A percentile compares a stretch with the other conserved stretches of the same genome.
These are phyloP conservation scores for Catharus bicknelli DNA, from an alignment of 2,113 vertebrate species.

Conservation along the genomic window DNA sequence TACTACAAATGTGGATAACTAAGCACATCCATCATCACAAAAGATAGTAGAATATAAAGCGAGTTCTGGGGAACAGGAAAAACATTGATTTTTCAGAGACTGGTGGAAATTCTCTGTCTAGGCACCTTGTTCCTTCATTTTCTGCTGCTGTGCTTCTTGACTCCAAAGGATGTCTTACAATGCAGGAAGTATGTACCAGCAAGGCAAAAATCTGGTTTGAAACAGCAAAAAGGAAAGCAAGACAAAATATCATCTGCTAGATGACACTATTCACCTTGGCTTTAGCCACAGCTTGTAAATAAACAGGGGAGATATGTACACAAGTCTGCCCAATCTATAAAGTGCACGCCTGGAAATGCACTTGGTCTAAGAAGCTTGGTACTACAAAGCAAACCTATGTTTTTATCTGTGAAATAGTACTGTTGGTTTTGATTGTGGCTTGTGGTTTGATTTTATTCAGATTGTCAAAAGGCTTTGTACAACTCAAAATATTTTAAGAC, in stretches of 20 bases:
- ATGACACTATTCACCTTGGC: neutral
- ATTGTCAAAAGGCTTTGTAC: neutral
- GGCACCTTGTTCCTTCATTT: neutral
- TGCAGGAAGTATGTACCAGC: neutral
- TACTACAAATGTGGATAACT: neutral
- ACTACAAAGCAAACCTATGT: neutral
- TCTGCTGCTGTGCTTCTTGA: neutral
- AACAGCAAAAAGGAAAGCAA: neutral
- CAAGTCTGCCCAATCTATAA: neutral
- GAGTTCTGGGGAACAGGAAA: neutral
- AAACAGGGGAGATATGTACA: neutral
- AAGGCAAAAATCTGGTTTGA: neutral
- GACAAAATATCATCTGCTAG: neutral
- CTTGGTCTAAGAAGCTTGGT: neutral
- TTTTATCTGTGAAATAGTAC: neutral
- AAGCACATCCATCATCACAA: neutral
- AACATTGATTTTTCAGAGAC: neutral
- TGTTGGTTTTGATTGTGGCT: neutral
- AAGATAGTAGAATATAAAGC: neutral
- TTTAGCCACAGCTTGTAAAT: neutral
- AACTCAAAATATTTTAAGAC: neutral
- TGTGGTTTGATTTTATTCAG: constrained; percentile 5
- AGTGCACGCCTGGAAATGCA: neutral
- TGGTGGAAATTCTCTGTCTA: neutral
- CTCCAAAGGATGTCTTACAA: neutral